Evolutionary conservation across 2,113 vertebrate species (phyloP).

Genomic region (Xiphorhynchus elegans): DNA sequence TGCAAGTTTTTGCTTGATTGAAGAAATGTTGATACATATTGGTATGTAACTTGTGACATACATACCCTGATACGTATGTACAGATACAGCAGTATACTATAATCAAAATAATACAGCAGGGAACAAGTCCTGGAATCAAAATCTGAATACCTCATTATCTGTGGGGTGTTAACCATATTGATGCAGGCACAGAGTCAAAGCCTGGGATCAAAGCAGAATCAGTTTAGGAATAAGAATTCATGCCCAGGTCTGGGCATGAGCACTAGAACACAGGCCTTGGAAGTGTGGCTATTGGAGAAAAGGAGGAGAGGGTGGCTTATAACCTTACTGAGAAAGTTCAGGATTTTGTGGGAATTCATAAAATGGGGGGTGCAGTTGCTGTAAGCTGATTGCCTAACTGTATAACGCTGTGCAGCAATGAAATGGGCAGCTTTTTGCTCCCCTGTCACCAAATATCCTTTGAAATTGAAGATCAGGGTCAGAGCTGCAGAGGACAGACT

Average conservation of each 20-base stretch:
- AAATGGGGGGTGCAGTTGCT: background rate
- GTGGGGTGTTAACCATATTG: constrained; percentile 24
- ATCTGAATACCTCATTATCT: constrained; percentile 25
- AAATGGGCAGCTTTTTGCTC: background rate
- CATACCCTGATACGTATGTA: background rate
- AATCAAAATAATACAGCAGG: constrained; percentile 24
- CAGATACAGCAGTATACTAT: background rate
- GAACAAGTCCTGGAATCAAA: background rate
- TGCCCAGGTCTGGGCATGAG: background rate
- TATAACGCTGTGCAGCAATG: background rate
- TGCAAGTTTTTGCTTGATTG: constrained; percentile 51
- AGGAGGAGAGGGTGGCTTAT: background rate
- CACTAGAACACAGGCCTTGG: background rate
- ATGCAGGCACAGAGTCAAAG: background rate
- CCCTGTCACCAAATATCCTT: background rate
- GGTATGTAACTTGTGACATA: constrained; percentile 6
- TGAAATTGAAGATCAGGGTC: constrained; percentile 41
- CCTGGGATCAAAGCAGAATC: background rate
- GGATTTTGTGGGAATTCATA: constrained; percentile 13
- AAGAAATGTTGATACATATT: constrained; percentile 53
- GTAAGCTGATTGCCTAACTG: constrained; percentile 19
- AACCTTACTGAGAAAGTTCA: background rate
- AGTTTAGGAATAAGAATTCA: background rate
- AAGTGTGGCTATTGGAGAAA: background rate
- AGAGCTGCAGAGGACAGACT: background rate